phyloP scores from a whole-genome alignment of 2,797 vertebrate species.

The Toxotes lorentzi region DNA sequence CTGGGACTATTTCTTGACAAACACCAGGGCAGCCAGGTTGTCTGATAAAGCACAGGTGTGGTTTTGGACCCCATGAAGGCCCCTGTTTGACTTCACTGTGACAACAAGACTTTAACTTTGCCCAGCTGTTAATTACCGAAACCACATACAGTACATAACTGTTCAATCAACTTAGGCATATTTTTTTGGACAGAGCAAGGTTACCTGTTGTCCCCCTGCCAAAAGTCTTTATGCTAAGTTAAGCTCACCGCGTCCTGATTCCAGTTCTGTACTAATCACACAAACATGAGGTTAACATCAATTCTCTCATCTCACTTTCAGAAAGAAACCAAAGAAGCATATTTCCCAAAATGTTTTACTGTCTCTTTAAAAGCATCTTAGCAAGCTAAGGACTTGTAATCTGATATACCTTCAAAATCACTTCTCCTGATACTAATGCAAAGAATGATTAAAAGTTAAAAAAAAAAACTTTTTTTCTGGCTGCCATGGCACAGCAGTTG shows the following conservation, averaged over 20 bases:
- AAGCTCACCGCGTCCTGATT: too few relatives aligned
- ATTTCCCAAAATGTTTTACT: background rate
- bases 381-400: background rate
- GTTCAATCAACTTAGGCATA: background rate
- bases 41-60: background rate
- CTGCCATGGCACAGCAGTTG: background rate
- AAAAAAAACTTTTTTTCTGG: background rate
- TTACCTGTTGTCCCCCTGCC: background rate
- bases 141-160: background rate
- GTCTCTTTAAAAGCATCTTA: background rate
- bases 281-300: too few relatives aligned
- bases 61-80: background rate
- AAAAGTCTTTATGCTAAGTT: background rate
- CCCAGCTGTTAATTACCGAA: background rate
- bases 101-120: background rate
- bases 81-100: background rate
- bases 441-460: background rate
- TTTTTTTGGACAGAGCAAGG: background rate
- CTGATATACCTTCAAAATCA: too few relatives aligned
- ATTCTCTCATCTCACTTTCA: too few relatives aligned
- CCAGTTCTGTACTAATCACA: too few relatives aligned
- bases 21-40: background rate
- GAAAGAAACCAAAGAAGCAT: background rate
- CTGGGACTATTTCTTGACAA: background rate
- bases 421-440: background rate